phyloP scores from a whole-genome alignment of 2,888 invertebrate genomes.

The Lasioglossum oenotherae region DNA sequence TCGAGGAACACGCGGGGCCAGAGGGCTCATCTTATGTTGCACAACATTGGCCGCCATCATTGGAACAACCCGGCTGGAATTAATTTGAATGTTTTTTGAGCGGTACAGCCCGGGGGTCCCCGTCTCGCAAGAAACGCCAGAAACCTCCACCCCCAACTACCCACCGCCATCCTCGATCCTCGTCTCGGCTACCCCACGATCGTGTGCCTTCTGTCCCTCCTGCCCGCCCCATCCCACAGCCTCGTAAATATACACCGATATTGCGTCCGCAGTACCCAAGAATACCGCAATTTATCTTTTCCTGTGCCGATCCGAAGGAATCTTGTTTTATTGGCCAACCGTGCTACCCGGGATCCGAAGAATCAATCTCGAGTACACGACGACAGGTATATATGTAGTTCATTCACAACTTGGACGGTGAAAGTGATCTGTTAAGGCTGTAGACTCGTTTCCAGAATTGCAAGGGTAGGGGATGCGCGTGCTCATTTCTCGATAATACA shows the following conservation, averaged over 20 bases:
- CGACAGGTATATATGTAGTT: constrained; percentile 1
- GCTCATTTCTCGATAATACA: too few species aligned
- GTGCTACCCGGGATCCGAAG: neutral
- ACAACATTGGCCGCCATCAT: constrained; percentile 82
- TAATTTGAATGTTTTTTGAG: constrained; percentile 83
- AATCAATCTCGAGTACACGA: neutral
- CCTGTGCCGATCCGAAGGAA: constrained; percentile 73
- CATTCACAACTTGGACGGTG: neutral
- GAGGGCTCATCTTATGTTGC: constrained; percentile 76
- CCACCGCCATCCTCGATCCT: constrained; percentile 39
- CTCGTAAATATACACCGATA: constrained; percentile 80
- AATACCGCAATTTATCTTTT: constrained; percentile 78
- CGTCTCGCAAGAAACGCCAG: constrained; percentile 74
- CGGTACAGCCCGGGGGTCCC: constrained; percentile 77
- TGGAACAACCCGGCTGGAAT: constrained; percentile 80
- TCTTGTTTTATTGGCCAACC: constrained; percentile 67
- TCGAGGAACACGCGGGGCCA: constrained; percentile 48
- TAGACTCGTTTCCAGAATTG: too few species aligned
- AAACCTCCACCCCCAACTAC: constrained; percentile 56
- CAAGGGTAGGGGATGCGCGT: too few species aligned
- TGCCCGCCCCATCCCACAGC: constrained; percentile 49
- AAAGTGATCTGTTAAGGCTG: neutral
- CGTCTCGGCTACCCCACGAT: constrained; percentile 58
- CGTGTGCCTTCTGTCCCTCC: constrained; percentile 54
- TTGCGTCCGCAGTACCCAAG: constrained; percentile 72